Percentiles rank a stretch among this genome's conserved stretches.
phyloP scores from a whole-genome alignment of 2,113 vertebrate genomes.

The Dromiciops gliroides region DNA sequence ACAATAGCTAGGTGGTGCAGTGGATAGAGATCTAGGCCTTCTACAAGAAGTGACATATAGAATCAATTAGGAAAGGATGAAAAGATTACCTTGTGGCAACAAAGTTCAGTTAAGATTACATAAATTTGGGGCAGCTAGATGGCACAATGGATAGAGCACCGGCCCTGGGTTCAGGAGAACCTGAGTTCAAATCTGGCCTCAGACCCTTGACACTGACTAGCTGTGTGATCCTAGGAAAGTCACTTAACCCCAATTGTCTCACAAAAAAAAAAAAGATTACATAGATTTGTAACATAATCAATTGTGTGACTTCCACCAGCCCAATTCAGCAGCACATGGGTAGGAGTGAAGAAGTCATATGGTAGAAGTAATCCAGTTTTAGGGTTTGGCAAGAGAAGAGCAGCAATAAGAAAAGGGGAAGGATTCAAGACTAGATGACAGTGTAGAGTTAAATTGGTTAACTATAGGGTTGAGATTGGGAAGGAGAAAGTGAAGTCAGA shows the following conservation, averaged over 20 bases:
- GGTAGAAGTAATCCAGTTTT: not conserved
- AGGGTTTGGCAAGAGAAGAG: not conserved
- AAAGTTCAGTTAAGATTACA: not conserved
- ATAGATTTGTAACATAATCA: not conserved
- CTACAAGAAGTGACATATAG: not conserved
- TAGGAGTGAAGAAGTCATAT: not conserved
- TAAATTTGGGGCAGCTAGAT: no score
- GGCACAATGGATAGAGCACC: no score
- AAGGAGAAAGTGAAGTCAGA: not conserved
- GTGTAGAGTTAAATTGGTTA: conserved; percentile 1
- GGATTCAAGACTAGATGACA: not conserved
- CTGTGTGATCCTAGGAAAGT: no score
- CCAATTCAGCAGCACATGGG: not conserved
- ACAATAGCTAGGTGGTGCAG: no score
- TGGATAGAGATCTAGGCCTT: not conserved
- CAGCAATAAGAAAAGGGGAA: not conserved
- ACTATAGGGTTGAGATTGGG: not conserved
- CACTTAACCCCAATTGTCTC: no score
- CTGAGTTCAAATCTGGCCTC: no score
- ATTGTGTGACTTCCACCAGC: not conserved
- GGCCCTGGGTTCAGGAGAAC: no score
- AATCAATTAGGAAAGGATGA: not conserved
- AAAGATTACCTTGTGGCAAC: not conserved
- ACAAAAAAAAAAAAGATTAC: no score
- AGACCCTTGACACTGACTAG: no score